These are phyloP conservation scores for Sarotherodon lohbergeri DNA, from an alignment of 2,113 vertebrate genomes.

Conservation along the genomic window DNA sequence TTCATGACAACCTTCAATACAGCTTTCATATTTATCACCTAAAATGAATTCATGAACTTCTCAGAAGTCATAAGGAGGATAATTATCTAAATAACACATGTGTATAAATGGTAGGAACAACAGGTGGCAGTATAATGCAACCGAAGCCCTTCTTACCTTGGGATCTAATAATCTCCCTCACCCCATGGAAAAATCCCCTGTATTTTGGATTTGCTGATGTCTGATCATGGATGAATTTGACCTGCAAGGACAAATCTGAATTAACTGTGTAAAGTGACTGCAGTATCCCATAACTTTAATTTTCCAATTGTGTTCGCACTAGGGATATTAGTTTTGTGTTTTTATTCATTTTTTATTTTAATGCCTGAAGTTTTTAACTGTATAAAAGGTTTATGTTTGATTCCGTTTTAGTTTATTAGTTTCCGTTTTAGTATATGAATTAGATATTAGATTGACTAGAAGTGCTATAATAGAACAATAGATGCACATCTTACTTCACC, in stretches of 20 bases:
- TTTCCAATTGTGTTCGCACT: neutral
- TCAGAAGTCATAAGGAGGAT: neutral
- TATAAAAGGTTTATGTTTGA: neutral
- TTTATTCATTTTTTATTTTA: neutral
- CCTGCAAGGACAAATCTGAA: conserved; percentile 61
- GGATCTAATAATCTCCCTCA: conserved; percentile 85
- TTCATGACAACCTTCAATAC: neutral
- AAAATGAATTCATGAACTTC: neutral
- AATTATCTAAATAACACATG: neutral
- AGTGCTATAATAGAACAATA: neutral
- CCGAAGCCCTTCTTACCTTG: conserved; percentile 73
- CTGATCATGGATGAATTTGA: conserved; percentile 98
- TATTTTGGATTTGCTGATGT: conserved; percentile 90
- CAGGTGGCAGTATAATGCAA: neutral
- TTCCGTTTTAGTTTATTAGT: neutral
- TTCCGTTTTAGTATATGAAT: neutral
- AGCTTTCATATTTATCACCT: neutral
- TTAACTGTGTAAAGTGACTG: neutral
- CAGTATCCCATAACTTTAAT: neutral
- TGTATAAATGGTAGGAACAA: neutral
- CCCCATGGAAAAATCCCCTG: conserved; percentile 90
- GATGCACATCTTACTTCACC: neutral
- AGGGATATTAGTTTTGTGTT: neutral
- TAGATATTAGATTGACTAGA: neutral
- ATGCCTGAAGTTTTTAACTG: neutral